phyloP scores from a whole-genome alignment of 2,888 invertebrate genomes.

The Drosophila tanythrix region DNA sequence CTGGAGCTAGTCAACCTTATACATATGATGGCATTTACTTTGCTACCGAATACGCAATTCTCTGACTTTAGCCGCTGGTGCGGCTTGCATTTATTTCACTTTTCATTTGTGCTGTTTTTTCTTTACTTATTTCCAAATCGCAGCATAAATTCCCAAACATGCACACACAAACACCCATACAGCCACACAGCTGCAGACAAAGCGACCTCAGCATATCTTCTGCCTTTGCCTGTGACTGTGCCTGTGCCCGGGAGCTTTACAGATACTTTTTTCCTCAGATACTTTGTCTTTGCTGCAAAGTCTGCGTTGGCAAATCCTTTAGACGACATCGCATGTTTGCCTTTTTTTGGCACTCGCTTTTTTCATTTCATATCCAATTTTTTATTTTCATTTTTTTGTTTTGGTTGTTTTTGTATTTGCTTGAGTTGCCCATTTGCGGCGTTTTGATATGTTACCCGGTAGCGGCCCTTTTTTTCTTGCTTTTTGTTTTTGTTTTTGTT shows the following conservation, averaged over 20 bases:
- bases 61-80: constrained; percentile 35
- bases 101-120: constrained; percentile 34
- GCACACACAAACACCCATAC: constrained; percentile 29
- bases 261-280: constrained; percentile 57
- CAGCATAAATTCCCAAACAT: constrained; percentile 73
- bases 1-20: background rate
- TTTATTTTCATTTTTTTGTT: constrained; percentile 15
- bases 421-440: constrained; percentile 77
- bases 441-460: constrained; percentile 80
- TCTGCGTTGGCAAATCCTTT: constrained; percentile 78
- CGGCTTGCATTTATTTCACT: constrained; percentile 60
- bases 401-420: constrained; percentile 29
- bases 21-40: constrained; percentile 19
- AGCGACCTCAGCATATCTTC: constrained; percentile 56
- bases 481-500: background rate
- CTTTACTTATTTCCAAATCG: constrained; percentile 47
- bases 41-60: constrained; percentile 58
- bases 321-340: constrained; percentile 77
- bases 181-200: constrained; percentile 32
- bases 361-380: constrained; percentile 52
- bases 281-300: constrained; percentile 72
- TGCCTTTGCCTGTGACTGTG: constrained; percentile 11
- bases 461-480: constrained; percentile 55
- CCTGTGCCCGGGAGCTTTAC: constrained; percentile 34
- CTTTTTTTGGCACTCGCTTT: constrained; percentile 58